These are phyloP conservation scores for Enteromius paludinosus DNA, from an alignment of 2,797 vertebrate genomes.

Conservation along the genomic window DNA sequence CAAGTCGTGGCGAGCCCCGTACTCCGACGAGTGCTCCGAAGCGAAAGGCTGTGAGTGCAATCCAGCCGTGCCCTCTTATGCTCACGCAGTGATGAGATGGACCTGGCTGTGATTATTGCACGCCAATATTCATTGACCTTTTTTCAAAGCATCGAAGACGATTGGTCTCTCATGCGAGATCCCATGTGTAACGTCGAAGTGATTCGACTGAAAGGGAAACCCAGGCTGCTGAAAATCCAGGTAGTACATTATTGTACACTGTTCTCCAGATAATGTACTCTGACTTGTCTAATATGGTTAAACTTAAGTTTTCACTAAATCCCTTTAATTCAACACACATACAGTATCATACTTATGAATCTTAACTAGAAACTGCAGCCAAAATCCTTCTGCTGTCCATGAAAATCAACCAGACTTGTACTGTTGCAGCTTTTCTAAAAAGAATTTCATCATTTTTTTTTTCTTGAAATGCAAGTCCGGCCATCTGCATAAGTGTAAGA, in stretches of 20 bases:
- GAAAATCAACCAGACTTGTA: conserved; percentile 65
- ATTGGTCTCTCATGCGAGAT: too few species aligned
- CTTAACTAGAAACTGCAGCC: conserved; percentile 67
- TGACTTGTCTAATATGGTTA: conserved; percentile 35
- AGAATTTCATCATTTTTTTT: conserved; percentile 77
- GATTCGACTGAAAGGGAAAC: too few species aligned
- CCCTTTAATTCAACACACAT: conserved; percentile 65
- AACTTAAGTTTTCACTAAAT: conserved; percentile 53
- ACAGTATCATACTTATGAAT: conserved; percentile 63
- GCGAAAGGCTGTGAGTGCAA: too few species aligned
- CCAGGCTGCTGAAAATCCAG: neutral
- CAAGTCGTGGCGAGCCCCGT: too few species aligned
- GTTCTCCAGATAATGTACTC: conserved; percentile 45
- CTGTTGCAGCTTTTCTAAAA: conserved; percentile 70
- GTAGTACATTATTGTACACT: neutral
- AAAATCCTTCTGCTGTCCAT: conserved; percentile 55
- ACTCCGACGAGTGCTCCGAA: too few species aligned
- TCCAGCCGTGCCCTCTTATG: too few species aligned
- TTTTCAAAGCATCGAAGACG: too few species aligned
- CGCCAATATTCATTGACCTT: too few species aligned
- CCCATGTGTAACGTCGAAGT: too few species aligned
- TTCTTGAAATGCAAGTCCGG: conserved; percentile 82
- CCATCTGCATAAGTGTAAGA: conserved; percentile 35
- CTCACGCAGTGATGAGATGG: too few species aligned
- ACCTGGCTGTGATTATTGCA: too few species aligned